A percentile compares a stretch with the other conserved stretches of the same genome.
Conservation (phyloP, 2,113 vertebrate genomes). For the Bujurquina vittata region DNA sequence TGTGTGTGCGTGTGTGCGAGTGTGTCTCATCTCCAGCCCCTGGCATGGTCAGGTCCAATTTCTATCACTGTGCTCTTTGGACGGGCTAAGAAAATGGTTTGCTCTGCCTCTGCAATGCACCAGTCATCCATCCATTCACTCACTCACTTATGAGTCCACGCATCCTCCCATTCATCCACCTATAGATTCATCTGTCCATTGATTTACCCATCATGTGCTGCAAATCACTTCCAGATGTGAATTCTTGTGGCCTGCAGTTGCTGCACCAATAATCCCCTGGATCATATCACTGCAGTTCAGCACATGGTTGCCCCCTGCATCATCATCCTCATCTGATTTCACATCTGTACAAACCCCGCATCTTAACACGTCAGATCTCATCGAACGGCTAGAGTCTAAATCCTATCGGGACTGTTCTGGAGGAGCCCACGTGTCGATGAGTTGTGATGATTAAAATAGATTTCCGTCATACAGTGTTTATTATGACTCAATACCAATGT, state of each 20-base stretch:
- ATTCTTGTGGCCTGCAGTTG: slow-evolving; percentile 35
- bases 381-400: slow-evolving; percentile 36
- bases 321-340: slow-evolving; percentile 61
- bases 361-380: slow-evolving; percentile 53
- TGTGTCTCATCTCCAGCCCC: slow-evolving; percentile 59
- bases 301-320: slow-evolving; percentile 30
- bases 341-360: slow-evolving; percentile 47
- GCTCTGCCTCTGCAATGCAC: slow-evolving; percentile 48
- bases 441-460: slow-evolving; percentile 61
- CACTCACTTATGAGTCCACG: not conserved
- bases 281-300: slow-evolving; percentile 43
- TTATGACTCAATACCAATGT: slow-evolving; percentile 22
- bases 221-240: slow-evolving; percentile 49
- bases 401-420: slow-evolving; percentile 57
- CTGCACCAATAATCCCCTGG: slow-evolving; percentile 56
- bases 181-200: not conserved
- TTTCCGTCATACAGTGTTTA: slow-evolving; percentile 20
- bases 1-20: slow-evolving; percentile 41
- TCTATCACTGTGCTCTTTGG: slow-evolving; percentile 62
- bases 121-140: slow-evolving; percentile 20
- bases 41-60: slow-evolving; percentile 72
- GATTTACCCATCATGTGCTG: not conserved
- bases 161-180: not conserved
- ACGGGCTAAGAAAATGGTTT: slow-evolving; percentile 34
- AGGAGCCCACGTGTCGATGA: slow-evolving; percentile 38